Conservation (phyloP, 2,797 vertebrate species). For the Labeo calbasu region DNA sequence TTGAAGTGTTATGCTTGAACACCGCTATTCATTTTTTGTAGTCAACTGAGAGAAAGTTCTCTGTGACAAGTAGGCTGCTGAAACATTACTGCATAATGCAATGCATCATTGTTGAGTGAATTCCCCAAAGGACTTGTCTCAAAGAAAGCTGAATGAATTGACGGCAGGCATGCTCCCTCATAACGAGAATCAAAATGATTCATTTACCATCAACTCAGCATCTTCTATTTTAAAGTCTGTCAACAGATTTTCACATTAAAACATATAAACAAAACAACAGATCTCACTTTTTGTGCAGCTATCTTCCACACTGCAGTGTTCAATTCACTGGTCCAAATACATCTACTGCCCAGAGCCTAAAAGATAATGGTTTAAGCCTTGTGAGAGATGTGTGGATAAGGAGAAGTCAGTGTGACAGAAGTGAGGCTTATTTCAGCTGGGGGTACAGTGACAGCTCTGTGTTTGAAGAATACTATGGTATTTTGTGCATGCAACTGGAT, state of each 20-base stretch:
- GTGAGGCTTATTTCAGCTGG: neutral
- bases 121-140: neutral
- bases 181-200: neutral
- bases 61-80: neutral
- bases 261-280: neutral
- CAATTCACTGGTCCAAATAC: neutral
- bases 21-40: neutral
- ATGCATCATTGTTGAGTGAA: neutral
- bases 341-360: neutral
- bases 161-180: neutral
- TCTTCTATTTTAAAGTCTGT: neutral
- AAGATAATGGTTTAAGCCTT: neutral
- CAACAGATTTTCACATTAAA: neutral
- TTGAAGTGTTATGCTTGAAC: neutral
- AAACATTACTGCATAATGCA: neutral
- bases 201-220: neutral
- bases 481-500: neutral
- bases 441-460: neutral
- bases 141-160: neutral
- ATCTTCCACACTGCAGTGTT: neutral
- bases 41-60: neutral
- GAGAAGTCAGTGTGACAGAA: neutral
- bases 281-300: constrained; percentile 1
- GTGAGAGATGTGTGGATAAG: constrained; percentile 4
- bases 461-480: neutral